Evolutionary conservation across 2,888 invertebrate genomes (phyloP).

Genomic region (Drosophila pegasa): DNA sequence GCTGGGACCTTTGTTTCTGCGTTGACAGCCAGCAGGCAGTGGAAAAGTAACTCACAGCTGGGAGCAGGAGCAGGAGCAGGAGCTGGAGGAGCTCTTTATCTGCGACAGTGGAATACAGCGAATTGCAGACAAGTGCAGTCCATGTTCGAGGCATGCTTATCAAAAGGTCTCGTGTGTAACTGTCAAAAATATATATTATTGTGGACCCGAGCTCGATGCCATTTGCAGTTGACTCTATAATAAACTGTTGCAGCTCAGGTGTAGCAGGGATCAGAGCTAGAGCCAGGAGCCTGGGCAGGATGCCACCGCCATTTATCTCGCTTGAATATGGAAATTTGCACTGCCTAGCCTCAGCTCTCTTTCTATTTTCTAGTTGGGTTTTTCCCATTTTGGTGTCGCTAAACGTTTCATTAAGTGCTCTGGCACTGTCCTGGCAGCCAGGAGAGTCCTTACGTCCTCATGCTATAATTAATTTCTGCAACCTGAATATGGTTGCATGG

Average conservation of each 20-base stretch:
- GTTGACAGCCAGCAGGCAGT: conserved; percentile 44
- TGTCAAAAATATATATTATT: conserved; percentile 64
- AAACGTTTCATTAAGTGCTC: conserved; percentile 77
- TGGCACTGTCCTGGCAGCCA: conserved; percentile 44
- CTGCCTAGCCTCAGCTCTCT: conserved; percentile 7
- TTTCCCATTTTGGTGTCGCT: conserved; percentile 31
- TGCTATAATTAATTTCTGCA: conserved; percentile 77
- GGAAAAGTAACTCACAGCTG: conserved; percentile 64
- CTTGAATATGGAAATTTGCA: conserved; percentile 72
- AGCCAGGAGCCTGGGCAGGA: conserved; percentile 49
- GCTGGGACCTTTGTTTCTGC: conserved; percentile 38
- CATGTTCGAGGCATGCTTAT: conserved; percentile 67
- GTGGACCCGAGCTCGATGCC: conserved; percentile 14
- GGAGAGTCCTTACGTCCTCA: conserved; percentile 67
- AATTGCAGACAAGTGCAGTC: conserved; percentile 27
- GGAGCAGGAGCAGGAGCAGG: not conserved
- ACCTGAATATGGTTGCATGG: conserved; percentile 50
- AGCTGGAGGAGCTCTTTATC: conserved; percentile 57
- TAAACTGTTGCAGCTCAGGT: conserved; percentile 36
- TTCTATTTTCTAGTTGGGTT: not conserved
- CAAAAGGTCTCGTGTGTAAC: conserved; percentile 73
- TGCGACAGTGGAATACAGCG: conserved; percentile 43
- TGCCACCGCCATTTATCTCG: conserved; percentile 68
- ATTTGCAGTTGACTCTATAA: conserved; percentile 53
- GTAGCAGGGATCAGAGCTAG: conserved; percentile 3